These are phyloP conservation scores for Myotis davidii DNA, from an alignment of 2,113 vertebrate species.

Conservation along the genomic window DNA sequence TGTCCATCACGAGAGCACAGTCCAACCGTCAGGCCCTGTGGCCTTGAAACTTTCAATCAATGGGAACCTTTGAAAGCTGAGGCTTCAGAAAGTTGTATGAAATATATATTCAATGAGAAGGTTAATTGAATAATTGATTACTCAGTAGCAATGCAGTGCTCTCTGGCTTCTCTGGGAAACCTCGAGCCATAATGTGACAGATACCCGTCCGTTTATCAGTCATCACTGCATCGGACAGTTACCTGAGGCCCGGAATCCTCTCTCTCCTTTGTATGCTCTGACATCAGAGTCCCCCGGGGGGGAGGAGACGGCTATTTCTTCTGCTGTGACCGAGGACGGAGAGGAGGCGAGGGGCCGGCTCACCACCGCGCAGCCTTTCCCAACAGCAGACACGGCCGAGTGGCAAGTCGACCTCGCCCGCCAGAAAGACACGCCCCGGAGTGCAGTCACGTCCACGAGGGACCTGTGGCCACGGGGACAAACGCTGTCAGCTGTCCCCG, in stretches of 20 bases:
- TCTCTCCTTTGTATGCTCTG: conserved; percentile 71
- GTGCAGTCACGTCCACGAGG: background rate
- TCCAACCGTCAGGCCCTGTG: conserved; percentile 84
- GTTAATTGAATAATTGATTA: conserved; percentile 89
- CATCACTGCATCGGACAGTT: conserved; percentile 73
- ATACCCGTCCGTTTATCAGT: conserved; percentile 84
- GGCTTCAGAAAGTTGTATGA: conserved; percentile 86
- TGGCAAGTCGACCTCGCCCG: background rate
- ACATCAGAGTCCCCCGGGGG: background rate
- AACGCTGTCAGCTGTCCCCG: rapidly evolving
- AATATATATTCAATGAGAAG: conserved; percentile 87
- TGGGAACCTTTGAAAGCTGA: conserved; percentile 86
- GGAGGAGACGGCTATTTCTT: conserved; percentile 63
- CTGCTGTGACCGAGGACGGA: background rate
- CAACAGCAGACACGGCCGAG: conserved; percentile 40
- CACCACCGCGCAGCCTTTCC: conserved; percentile 45
- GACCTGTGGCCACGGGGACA: background rate
- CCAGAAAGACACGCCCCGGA: background rate
- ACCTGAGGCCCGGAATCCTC: conserved; percentile 70
- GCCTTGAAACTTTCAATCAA: conserved; percentile 84
- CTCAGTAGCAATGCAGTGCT: conserved; percentile 86
- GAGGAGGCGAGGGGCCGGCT: conserved; percentile 57
- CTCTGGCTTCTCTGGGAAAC: conserved; percentile 85
- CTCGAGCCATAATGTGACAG: conserved; percentile 79
- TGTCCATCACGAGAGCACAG: conserved; percentile 81